Conservation (phyloP, 2,113 vertebrate genomes). For the Orcinus orca region DNA sequence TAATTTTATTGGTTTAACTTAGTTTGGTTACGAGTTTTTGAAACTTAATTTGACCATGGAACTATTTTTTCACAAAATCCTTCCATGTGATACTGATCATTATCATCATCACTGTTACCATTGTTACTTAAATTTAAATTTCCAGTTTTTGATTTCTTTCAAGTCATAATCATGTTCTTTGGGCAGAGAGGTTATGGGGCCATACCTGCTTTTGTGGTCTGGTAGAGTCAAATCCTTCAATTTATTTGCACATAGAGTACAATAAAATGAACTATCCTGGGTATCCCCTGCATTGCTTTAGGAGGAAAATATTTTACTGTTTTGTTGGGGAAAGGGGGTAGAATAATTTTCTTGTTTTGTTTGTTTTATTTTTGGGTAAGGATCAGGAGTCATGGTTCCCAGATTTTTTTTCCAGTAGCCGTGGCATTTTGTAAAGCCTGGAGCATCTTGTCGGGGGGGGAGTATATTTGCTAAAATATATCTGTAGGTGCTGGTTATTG, state of each 20-base stretch:
- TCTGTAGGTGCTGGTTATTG: conserved; percentile 4
- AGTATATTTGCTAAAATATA: conserved; percentile 18
- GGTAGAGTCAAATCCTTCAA: neutral
- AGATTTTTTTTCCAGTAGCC: neutral
- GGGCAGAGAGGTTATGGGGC: neutral
- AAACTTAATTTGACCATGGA: neutral
- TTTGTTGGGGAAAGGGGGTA: neutral
- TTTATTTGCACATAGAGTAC: neutral
- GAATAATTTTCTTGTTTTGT: neutral
- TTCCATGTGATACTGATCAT: neutral
- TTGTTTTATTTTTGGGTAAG: neutral
- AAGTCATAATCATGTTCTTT: neutral
- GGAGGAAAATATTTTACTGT: neutral
- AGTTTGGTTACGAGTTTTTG: neutral
- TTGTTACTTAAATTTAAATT: neutral
- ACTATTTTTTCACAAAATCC: neutral
- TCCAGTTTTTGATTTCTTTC: neutral
- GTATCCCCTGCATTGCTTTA: neutral
- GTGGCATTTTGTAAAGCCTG: conserved; percentile 1
- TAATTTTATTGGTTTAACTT: neutral
- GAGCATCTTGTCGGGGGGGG: neutral
- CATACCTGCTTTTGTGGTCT: neutral
- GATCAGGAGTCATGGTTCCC: neutral
- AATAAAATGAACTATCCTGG: neutral
- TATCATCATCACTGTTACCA: neutral